Evolutionary conservation across 2,113 vertebrate species (phyloP), one percentile per base, ranked within the genome.

Genomic region (Tupaia tana): DNA sequence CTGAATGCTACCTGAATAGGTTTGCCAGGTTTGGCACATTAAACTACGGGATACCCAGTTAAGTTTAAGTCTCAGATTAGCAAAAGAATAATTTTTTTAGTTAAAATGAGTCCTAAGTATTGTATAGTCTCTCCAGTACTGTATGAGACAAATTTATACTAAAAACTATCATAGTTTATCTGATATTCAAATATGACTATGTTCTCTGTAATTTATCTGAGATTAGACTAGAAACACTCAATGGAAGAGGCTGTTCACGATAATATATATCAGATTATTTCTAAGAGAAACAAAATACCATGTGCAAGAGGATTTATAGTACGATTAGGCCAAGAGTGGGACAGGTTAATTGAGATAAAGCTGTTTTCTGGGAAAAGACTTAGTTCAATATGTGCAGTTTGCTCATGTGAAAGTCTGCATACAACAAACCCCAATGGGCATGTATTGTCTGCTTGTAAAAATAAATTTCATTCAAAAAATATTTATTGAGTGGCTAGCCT

Each of bases 401-500:
- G 0, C 25, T 67, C 2, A 11, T 73, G 13, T 77, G 74, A 69
- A 95, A 81, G 59, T 84, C 22, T 95, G 29, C 11, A 25, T 34
- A 11, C 10, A 73, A 24, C 2, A 58, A 31, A 75, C n/a, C 1
- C 4, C 22, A 69, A 11, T 1, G 0, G 59, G 9, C 79, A 25
- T 61, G 59, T 43, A 69, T 67, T 63, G 11, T 89, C 59, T 74
- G 13, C 43, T 29, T 12, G 3, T 67, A 82, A 92, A 92, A 80
- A 61, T 12, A 79, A 4, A 66, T 95, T 93, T 93, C 24, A 92
- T 64, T 87, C 19, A 85, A 64, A 56, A 94, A 90, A 70, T 79
- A 78, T 59, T 70, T 91, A 66, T 95, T 71, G 34, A 11, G 31
- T 31, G 75, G 7, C 67, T 77, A 63, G 7, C 0, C 58, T 87